Conservation (phyloP, 2,113 vertebrate genomes). For the Rhea pennata region DNA sequence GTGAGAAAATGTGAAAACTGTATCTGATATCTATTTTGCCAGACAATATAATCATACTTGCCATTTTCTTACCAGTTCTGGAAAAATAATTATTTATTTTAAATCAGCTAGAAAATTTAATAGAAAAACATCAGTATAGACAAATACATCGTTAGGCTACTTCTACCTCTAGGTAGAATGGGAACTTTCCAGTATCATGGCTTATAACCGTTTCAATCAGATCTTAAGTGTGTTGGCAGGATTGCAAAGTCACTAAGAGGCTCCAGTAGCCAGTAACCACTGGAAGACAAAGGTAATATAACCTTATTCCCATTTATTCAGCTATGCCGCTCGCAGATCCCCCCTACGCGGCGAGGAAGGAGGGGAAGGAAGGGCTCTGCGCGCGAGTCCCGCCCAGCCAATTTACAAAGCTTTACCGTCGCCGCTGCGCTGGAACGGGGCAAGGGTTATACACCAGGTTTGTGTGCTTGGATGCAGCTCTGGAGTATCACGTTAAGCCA, state of each 20-base stretch:
- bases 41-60: not conserved
- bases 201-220: not conserved
- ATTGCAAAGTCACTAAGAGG: not conserved
- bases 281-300: not conserved
- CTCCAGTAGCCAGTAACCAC: not conserved
- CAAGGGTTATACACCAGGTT: not conserved
- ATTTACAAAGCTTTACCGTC: not conserved
- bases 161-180: not conserved
- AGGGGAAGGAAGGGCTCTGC: too few species aligned
- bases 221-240: not conserved
- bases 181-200: not conserved
- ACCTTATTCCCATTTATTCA: accelerated
- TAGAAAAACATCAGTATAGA: not conserved
- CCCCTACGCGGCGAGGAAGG: not conserved
- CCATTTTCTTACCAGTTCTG: conserved; percentile 1
- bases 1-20: not conserved
- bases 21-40: not conserved
- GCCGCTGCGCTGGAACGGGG: not conserved
- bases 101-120: not conserved
- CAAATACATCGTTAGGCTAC: not conserved
- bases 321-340: not conserved
- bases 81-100: not conserved
- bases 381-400: not conserved
- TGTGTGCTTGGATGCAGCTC: not conserved
- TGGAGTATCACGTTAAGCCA: not conserved